Evolutionary conservation across 2,113 vertebrate species (phyloP), one percentile per base, ranked within the genome.

Genomic region (Embiotoca jacksoni): DNA sequence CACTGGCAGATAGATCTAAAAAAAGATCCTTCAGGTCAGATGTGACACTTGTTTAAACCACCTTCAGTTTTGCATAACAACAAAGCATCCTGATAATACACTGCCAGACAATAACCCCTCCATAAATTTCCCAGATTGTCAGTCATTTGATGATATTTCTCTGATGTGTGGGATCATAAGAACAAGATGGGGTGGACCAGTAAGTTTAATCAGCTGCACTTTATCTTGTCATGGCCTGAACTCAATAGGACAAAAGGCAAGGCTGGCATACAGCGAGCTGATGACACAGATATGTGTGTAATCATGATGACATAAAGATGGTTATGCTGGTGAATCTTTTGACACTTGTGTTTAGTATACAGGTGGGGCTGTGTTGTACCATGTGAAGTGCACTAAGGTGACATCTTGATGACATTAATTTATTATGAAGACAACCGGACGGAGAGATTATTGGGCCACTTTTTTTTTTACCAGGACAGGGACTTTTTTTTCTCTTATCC

Each of bases 241-340:
- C 15, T 52, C 31, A 55, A 70, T 33, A 5, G 58, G 9, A 60
- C 33, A 15, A 65, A 70, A 70, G 1, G 23, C 23, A 23, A 39
- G 37, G 37, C 37, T 8, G 31, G 49, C 49, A 41, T 60, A 52
- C 35, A 5, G n/a, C 61, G 30, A 15, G 23, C 8, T 53, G 75
- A 53, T 62, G 32, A 14, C 3, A 8, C 72, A 8, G 64, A 80
- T 80, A 61, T 66, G 7, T 7, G 3, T 10, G 7, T 53, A 63
- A 71, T 81, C 71, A 73, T 63, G 75, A 86, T 73, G 74, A 79
- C 84, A 86, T 63, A 49, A 47, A 63, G n/a, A 23, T 2, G 2
- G 41, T 37, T 8, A 63, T 52, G 37, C n/a, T 47, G 13, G 32
- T 41, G 60, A 62, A 49, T n/a, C 36, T 49, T 9, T 58, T 49